A percentile compares a stretch with the other conserved stretches of the same genome.
These are phyloP conservation scores for Hyperopisus bebe DNA, from an alignment of 2,113 vertebrate genomes.

Conservation along the genomic window DNA sequence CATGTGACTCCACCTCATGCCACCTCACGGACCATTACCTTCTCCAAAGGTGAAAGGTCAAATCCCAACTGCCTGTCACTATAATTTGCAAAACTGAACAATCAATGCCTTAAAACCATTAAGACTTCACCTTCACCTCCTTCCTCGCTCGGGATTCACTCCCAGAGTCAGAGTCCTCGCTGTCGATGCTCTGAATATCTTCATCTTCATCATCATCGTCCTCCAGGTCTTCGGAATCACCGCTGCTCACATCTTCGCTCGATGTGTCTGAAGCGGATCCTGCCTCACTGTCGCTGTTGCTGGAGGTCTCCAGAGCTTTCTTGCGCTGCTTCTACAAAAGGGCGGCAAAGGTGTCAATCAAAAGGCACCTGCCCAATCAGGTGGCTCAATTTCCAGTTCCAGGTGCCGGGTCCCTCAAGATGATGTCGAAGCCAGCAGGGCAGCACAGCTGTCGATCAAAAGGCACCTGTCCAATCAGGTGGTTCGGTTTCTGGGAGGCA, in stretches of 20 bases:
- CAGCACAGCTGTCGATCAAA: slow-evolving; percentile 15
- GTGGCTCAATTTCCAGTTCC: background rate
- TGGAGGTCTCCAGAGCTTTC: slow-evolving; percentile 73
- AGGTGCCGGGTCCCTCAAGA: background rate
- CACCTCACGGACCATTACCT: background rate
- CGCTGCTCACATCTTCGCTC: slow-evolving; percentile 90
- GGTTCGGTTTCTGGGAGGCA: too few relatives aligned
- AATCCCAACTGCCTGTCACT: background rate
- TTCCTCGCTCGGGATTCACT: slow-evolving; percentile 75
- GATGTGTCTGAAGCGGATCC: slow-evolving; percentile 89
- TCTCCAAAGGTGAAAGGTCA: background rate
- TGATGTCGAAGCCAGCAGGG: slow-evolving; percentile 10
- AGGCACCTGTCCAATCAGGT: background rate
- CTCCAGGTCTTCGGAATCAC: slow-evolving; percentile 87
- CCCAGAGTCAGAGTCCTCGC: slow-evolving; percentile 85
- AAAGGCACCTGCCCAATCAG: background rate
- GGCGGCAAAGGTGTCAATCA: slow-evolving; percentile 12
- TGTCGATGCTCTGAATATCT: slow-evolving; percentile 81
- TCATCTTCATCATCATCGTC: slow-evolving; percentile 79
- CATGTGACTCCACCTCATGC: background rate
- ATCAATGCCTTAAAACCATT: background rate
- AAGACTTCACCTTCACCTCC: slow-evolving; percentile 73
- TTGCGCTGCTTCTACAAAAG: slow-evolving; percentile 77
- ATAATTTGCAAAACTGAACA: background rate
- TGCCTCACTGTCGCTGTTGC: slow-evolving; percentile 86